Base-by-base conservation (phyloP, 2,113 vertebrate genomes). In the Actinemys pallida region DNA sequence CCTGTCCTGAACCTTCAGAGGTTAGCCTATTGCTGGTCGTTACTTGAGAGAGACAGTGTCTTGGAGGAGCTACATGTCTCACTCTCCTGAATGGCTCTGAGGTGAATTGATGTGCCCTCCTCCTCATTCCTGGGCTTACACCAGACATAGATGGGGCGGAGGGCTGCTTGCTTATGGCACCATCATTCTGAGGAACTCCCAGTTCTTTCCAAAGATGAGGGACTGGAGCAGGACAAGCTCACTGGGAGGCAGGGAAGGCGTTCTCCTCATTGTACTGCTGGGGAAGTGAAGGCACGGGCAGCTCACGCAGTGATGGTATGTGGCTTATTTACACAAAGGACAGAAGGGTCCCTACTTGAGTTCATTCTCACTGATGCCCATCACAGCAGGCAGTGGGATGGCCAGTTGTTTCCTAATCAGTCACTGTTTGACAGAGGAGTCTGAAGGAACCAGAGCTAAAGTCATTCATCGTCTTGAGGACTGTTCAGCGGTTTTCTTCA, bases 361-460 rank as follows among this genome's bases (percentile, higher is more conserved):
- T 91, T 81, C 86, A 86, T 90, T 84, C 89, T 86, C 92, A 10
- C 86, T 0, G 0, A 24, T 88, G 93, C 96, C 93, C 94, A 54
- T 11, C 82, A 31, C 14, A 22, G 75, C 39, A 12, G 42, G 75
- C 24, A 27, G 5, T 45, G 39, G 25, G 42, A 27, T 80, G 95
- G 96, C 95, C 96, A 97, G 93, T 86, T 94, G 94, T 93, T 96
- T 90, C 31, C 86, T 92, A 49, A 84, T 24, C n/a, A 25, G 20
- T 75, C 72, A 25, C 22, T 24, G 20, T 75, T 75, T 75, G 19
- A 39, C 39, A 59, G 25, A 59, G 57, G 57, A 59, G 57, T 59
- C 57, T 27, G 57, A 59, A 59, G 27, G 57, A 59, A 59, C 25
- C 57, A 59, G 11, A 25, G 24, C 57, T 27, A 56, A 57, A 57